These are phyloP conservation scores for Lates japonicus DNA, from an alignment of 2,797 vertebrate genomes.

Conservation along the genomic window DNA sequence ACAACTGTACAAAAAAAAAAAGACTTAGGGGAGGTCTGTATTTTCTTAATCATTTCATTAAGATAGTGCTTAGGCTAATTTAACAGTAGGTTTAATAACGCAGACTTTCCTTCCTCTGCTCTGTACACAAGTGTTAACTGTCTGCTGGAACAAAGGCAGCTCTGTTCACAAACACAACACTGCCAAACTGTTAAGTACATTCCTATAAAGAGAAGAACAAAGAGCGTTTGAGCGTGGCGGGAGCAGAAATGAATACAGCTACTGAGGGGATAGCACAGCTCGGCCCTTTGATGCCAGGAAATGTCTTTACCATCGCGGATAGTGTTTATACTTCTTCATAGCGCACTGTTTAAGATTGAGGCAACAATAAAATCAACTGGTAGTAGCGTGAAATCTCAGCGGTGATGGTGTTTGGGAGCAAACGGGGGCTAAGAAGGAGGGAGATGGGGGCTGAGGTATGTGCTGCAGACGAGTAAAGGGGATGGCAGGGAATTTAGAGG, in stretches of 20 bases:
- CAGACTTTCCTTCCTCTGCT: conserved; percentile 67
- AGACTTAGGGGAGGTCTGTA: conserved; percentile 63
- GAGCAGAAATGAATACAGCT: conserved; percentile 80
- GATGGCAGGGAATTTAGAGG: conserved; percentile 39
- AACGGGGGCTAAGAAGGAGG: conserved; percentile 32
- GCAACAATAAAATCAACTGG: conserved; percentile 72
- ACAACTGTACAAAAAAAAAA: conserved; percentile 48
- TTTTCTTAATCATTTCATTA: conserved; percentile 79
- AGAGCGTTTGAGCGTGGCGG: conserved; percentile 78
- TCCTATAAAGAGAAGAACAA: conserved; percentile 84
- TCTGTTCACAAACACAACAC: conserved; percentile 81
- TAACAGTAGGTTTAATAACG: conserved; percentile 76
- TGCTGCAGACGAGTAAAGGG: conserved; percentile 14
- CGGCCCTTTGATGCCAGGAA: conserved; percentile 79
- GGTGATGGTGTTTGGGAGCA: conserved; percentile 49
- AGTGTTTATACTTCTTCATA: conserved; percentile 70
- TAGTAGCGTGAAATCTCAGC: conserved; percentile 57
- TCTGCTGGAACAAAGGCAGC: conserved; percentile 77
- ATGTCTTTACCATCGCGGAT: conserved; percentile 74
- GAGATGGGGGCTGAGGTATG: conserved; percentile 23
- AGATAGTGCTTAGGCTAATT: conserved; percentile 75
- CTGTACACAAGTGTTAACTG: conserved; percentile 76
- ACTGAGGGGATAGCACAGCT: conserved; percentile 76
- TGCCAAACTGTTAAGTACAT: conserved; percentile 84
- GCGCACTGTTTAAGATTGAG: conserved; percentile 61